Percentiles rank a stretch among this genome's conserved stretches.
Conservation (phyloP, 2,113 vertebrate genomes). For the Sceloporus undulatus region DNA sequence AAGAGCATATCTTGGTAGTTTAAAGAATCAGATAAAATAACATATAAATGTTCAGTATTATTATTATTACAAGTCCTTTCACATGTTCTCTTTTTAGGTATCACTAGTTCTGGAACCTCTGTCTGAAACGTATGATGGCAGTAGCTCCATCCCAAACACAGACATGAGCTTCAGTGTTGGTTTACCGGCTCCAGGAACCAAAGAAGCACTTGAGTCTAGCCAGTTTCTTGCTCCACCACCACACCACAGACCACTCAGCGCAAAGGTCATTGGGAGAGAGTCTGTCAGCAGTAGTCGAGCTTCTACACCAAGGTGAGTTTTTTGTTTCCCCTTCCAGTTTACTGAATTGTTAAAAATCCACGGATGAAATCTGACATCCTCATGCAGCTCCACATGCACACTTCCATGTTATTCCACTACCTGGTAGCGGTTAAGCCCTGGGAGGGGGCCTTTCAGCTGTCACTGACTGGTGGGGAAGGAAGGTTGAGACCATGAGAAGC, state of each 20-base stretch:
- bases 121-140: conserved; percentile 82
- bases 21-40: not conserved
- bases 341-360: not conserved
- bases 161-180: conserved; percentile 66
- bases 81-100: conserved; percentile 76
- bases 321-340: not conserved
- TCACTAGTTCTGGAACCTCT: conserved; percentile 89
- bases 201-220: conserved; percentile 49
- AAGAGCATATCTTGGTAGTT: not conserved
- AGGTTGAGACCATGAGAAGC: no score
- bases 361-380: no score
- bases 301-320: conserved; percentile 82
- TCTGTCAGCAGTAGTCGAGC: conserved; percentile 65
- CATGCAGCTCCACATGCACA: no score
- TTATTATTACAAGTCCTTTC: not conserved
- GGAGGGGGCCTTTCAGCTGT: no score
- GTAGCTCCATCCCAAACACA: conserved; percentile 74
- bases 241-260: conserved; percentile 41
- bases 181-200: conserved; percentile 51
- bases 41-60: not conserved
- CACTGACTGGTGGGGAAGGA: no score
- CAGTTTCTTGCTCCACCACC: conserved; percentile 53
- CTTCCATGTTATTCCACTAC: no score
- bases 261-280: conserved; percentile 65
- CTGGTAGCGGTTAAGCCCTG: no score